phyloP scores from a whole-genome alignment of 2,797 vertebrate genomes.

The Aldrovandia affinis region DNA sequence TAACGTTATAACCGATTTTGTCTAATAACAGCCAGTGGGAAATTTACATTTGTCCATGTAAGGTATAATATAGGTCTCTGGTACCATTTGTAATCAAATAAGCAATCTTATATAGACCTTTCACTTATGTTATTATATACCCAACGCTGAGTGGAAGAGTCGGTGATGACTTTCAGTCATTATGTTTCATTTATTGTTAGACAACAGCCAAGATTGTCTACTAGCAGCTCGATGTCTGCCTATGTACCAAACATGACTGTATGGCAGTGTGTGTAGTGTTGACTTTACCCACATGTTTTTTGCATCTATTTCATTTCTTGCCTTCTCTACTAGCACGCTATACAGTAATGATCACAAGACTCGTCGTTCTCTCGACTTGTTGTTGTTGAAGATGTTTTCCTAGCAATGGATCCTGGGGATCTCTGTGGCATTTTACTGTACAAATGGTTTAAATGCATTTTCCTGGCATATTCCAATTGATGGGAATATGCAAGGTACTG shows the following conservation, averaged over 20 bases:
- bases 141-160: too few relatives aligned
- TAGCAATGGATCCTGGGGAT: too few relatives aligned
- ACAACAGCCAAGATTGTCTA: too few relatives aligned
- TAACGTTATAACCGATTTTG: too few relatives aligned
- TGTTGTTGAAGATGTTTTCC: not conserved
- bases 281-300: not conserved
- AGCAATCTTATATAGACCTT: too few relatives aligned
- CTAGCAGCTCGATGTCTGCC: too few relatives aligned
- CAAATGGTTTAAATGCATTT: constrained; percentile 14
- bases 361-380: not conserved
- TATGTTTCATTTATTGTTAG: too few relatives aligned
- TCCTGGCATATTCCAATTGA: not conserved
- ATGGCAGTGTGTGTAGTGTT: not conserved
- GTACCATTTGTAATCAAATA: too few relatives aligned
- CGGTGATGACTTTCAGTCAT: too few relatives aligned
- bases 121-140: too few relatives aligned
- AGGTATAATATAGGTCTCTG: not conserved
- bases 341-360: not conserved
- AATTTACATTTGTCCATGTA: not conserved
- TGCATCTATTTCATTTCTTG: not conserved
- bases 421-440: not conserved
- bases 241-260: too few relatives aligned
- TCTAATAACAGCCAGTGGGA: not conserved
- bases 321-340: not conserved
- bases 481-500: too few relatives aligned